Base-by-base conservation (phyloP, 2,797 vertebrate species). In the Xiphorhynchus erythropygius region DNA sequence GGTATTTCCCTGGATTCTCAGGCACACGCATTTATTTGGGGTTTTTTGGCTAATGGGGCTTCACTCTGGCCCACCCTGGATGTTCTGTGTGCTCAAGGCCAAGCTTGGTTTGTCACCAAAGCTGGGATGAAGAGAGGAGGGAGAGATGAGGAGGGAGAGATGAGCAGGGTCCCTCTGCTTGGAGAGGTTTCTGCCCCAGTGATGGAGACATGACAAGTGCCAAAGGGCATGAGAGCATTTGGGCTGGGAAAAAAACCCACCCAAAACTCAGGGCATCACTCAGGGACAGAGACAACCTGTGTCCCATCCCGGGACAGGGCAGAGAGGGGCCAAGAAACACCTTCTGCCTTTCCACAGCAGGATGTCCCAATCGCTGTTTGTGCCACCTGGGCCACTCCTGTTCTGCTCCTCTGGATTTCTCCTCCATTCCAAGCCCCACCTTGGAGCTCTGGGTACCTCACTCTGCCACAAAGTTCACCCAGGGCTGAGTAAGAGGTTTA, bases 171-270 rank as follows among this genome's bases (percentile, higher is more conserved):
- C 23, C 13, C 44, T 63, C 56, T 33, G 65, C 62, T 42, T 8
- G 0, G 21, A 19, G 19, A 3, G 23, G 16, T 18, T 74, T 74
- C 77, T 84, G 76, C 57, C 35, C 15, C 0, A 0, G 6, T 18
- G 37, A 47, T 0, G 2, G 57, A 80, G 52, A 55, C 10, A 1
- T 11, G 11, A 14, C 23, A 9, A 27, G 2, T 11, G 8, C 12
- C 42, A 42, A 52, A 35, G 14, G 46, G 50, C 22, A 12, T 1
- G 0, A 63, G 35, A 22, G 16, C 4, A 1, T 73, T 62, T 59
- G 68, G 11, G 37, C 63, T 57, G 39, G 18, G n/a, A 11, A 67
- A 70, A 89, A 23, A 62, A 21, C 42, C 41, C 33, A 24, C 15
- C 23, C 25, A 13, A 67, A 55, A 10, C 53, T 24, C 70, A 60